Base-by-base conservation (phyloP, 2,888 invertebrate species). In the Copidosoma aretas region DNA sequence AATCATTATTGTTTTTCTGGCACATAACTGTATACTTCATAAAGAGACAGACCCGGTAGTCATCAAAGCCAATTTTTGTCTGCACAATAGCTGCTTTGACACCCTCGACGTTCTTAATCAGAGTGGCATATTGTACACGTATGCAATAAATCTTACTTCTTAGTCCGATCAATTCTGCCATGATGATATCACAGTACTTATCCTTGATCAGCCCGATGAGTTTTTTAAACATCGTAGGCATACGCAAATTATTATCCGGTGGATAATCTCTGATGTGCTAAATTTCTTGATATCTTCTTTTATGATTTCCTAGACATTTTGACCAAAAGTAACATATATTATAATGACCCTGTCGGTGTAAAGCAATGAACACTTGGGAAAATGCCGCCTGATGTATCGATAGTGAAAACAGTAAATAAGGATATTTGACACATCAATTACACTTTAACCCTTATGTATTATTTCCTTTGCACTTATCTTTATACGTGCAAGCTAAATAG, bases 351-450 rank as follows among this genome's bases (percentile, higher is more conserved):
- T 46, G n/a, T 46, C 46, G 2, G 46, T 46, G n/a, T 10, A n/a
- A 4, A 46, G n/a, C 3, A 46, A 46, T 46, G 4, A 10, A 46
- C 46, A 46, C 22, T 53, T 5, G 1, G 4, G 3, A 53, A 53
- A 22, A 8, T 19, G 21, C 21, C 19, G 2, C 19, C 8, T 22
- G 68, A 79, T 73, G 61, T 71, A 75, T 49, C 75, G 68, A 60
- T 76, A 77, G 70, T 77, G 76, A 67, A 79, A 79, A 17, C 74
- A 72, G 64, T 81, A 82, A 75, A 84, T 77, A 32, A 75, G 66
- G 5, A 72, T 72, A 72, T 80, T 78, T 1, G 77, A 76, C 5
- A 79, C 60, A 56, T 81, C 79, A 39, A 80, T 32, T 32, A 32
- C 3, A 32, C 32, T 32, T 32, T 5, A 32, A 32, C 32, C 32